These are phyloP conservation scores for Helicorthomorpha holstii DNA, from an alignment of 1,140 invertebrate genomes.

Conservation along the genomic window DNA sequence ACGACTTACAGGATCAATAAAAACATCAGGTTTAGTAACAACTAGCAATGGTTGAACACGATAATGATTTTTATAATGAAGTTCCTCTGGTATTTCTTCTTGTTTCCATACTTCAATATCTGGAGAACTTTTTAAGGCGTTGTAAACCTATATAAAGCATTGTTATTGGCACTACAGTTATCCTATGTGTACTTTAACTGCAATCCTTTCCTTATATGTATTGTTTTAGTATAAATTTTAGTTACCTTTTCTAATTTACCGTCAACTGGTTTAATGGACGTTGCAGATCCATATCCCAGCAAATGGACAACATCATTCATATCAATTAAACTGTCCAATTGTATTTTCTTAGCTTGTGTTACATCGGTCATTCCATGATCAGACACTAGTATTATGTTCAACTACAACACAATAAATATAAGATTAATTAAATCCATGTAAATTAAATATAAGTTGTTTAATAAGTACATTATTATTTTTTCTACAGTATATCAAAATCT, in stretches of 20 bases:
- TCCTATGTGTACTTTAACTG: too few species aligned
- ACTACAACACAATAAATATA: constrained; percentile 9
- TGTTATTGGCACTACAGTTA: neutral
- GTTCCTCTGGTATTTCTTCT: constrained; percentile 23
- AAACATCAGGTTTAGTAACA: neutral
- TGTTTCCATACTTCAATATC: constrained; percentile 21
- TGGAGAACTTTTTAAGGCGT: constrained; percentile 15
- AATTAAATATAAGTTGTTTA: neutral
- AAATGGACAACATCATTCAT: constrained; percentile 16
- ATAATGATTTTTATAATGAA: constrained; percentile 20
- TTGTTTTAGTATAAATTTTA: neutral
- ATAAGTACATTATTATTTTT: neutral
- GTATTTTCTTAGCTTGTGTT: constrained; percentile 14
- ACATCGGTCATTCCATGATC: constrained; percentile 29
- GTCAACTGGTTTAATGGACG: constrained; percentile 16
- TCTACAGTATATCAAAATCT: neutral
- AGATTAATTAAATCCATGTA: neutral
- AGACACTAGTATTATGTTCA: constrained; percentile 29
- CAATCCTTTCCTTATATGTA: neutral
- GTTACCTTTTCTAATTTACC: constrained; percentile 1
- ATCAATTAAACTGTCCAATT: constrained; percentile 19
- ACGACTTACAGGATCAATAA: neutral
- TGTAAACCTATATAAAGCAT: constrained; percentile 17
- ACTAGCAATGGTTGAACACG: neutral
- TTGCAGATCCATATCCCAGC: constrained; percentile 18